A percentile compares a stretch with the other conserved stretches of the same genome.
phyloP scores from a whole-genome alignment of 1,140 invertebrate species.

The Babylonia areolata region DNA sequence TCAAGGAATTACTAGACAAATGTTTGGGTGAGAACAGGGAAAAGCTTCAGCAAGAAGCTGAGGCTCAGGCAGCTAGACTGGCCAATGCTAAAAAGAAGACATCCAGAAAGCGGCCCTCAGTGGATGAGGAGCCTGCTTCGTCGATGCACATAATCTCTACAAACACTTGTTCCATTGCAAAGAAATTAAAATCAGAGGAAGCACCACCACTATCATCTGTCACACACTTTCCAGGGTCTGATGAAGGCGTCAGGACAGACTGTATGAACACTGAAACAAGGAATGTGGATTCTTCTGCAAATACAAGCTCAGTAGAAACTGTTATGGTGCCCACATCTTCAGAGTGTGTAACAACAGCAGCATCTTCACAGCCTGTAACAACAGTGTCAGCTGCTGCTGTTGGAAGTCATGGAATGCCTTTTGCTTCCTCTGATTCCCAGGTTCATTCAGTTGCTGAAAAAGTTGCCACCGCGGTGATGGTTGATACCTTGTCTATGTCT shows the following conservation, averaged over 20 bases:
- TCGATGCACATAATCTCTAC: background rate
- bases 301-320: background rate
- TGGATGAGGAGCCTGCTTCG: background rate
- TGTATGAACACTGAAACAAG: background rate
- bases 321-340: background rate
- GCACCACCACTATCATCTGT: background rate
- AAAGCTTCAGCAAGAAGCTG: background rate
- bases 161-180: background rate
- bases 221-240: too few species aligned
- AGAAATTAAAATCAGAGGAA: background rate
- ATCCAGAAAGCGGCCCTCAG: constrained; percentile 7
- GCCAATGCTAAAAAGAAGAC: background rate
- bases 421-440: background rate
- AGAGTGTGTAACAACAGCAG: background rate
- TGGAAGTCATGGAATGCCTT: background rate
- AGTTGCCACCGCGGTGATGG: background rate
- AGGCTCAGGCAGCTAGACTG: constrained; percentile 18
- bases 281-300: background rate
- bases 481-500: background rate
- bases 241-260: too few species aligned
- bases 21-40: constrained; percentile 21
- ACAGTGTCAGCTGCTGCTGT: background rate
- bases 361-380: background rate
- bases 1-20: constrained; percentile 24
- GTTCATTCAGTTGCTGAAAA: background rate